Conservation (phyloP, 2,888 invertebrate species). For the Cosmorhoe ocellata region DNA sequence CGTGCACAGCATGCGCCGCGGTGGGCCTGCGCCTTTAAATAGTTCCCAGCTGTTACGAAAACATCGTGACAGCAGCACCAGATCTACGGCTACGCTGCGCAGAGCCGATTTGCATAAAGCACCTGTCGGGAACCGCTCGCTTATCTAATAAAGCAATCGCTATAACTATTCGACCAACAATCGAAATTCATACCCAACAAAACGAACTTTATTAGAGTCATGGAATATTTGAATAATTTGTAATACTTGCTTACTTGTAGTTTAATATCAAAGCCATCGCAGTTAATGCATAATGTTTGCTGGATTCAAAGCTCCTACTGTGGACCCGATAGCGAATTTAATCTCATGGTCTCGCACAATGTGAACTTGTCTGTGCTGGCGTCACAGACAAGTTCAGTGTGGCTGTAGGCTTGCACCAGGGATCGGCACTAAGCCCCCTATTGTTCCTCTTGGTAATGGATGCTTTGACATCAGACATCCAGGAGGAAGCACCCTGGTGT, state of each 20-base stretch:
- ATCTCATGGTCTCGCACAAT: constrained; percentile 36
- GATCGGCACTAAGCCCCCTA: no score
- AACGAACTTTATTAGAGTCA: constrained; percentile 13
- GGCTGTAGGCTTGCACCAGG: no score
- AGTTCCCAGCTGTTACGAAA: constrained; percentile 57
- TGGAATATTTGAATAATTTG: constrained; percentile 15
- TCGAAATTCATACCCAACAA: constrained; percentile 45
- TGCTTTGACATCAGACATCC: no score
- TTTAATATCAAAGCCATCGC: constrained; percentile 12
- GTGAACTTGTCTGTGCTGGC: no score
- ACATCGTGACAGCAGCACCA: constrained; percentile 33
- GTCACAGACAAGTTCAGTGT: no score
- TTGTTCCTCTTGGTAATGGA: no score
- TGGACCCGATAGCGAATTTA: constrained; percentile 31
- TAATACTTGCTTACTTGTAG: constrained; percentile 10
- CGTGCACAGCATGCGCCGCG: no score
- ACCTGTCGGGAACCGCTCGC: constrained; percentile 49
- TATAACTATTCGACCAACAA: constrained; percentile 40
- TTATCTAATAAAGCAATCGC: constrained; percentile 60
- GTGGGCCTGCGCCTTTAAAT: no score
- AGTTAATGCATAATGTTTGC: constrained; percentile 25
- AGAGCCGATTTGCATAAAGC: constrained; percentile 56
- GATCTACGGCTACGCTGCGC: constrained; percentile 30
- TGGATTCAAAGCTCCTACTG: constrained; percentile 20
- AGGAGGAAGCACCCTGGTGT: no score